Percentiles rank a stretch among this genome's conserved stretches.
Conservation (phyloP, 2,113 vertebrate species). For the Ctenomys sociabilis region DNA sequence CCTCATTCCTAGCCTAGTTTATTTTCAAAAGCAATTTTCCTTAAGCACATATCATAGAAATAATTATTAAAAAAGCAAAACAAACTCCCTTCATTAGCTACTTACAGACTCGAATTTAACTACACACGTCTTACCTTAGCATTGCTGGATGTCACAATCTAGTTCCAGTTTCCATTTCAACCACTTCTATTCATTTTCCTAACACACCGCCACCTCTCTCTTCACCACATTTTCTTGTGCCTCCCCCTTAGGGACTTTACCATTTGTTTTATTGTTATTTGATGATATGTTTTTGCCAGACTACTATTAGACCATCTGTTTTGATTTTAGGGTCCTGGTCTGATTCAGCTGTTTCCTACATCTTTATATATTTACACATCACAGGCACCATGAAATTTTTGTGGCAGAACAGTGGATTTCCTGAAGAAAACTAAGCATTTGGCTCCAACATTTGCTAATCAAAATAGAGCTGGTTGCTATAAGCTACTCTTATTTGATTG, state of each 20-base stretch:
- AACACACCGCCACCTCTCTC: not conserved
- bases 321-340: constrained; percentile 26
- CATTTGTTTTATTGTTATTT: constrained; percentile 38
- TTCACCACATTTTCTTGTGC: constrained; percentile 7
- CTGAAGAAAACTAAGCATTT: not conserved
- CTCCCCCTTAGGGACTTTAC: not conserved
- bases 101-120: not conserved
- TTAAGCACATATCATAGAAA: not conserved
- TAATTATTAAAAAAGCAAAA: constrained; percentile 16
- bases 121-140: not conserved
- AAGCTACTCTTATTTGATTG: not conserved
- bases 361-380: not conserved
- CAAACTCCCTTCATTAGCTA: not conserved
- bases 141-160: not conserved
- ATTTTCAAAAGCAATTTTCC: not conserved
- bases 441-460: not conserved
- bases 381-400: constrained; percentile 2
- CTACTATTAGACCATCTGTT: not conserved
- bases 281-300: not conserved
- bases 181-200: not conserved
- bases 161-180: constrained; percentile 6
- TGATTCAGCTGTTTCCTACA: constrained; percentile 25
- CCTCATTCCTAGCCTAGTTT: constrained; percentile 14
- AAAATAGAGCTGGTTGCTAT: not conserved
- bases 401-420: not conserved